Evolutionary conservation across 2,888 invertebrate genomes (phyloP).

Genomic region (Allophyes oxyacanthae): DNA sequence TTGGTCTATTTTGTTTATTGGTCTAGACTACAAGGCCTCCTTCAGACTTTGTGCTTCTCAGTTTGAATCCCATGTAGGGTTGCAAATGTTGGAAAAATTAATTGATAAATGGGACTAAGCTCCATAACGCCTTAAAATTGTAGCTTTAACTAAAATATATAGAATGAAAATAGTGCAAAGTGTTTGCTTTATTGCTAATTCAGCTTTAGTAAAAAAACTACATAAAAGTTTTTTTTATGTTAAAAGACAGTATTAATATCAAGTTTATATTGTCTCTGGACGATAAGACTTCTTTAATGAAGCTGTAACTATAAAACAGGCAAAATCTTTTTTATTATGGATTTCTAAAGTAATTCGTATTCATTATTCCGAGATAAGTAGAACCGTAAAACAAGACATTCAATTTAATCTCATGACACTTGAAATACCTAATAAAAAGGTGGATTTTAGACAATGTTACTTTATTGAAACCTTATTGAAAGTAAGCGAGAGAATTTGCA

Average conservation of each 20-base stretch:
- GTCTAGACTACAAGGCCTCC: background rate
- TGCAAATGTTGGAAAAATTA: no score
- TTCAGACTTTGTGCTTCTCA: no score
- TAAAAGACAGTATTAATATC: no score
- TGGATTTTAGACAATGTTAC: slow-evolving; percentile 40
- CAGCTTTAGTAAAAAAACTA: no score
- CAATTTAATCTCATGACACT: slow-evolving; percentile 46
- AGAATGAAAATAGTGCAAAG: no score
- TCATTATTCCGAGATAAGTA: slow-evolving; percentile 49
- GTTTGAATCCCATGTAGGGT: no score
- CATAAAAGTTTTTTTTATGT: no score
- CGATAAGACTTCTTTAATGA: slow-evolving; percentile 26
- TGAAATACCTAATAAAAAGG: slow-evolving; percentile 35
- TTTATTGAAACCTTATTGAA: slow-evolving; percentile 42
- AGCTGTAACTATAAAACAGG: slow-evolving; percentile 49
- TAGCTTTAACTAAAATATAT: no score
- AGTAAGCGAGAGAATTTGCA: slow-evolving; percentile 35
- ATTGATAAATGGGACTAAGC: no score
- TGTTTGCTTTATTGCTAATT: no score
- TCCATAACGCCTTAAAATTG: no score
- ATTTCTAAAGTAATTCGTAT: slow-evolving; percentile 43
- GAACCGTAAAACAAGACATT: slow-evolving; percentile 55
- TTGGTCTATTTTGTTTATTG: slow-evolving; percentile 22
- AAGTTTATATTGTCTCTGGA: slow-evolving; percentile 13
- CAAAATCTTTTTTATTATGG: slow-evolving; percentile 42